Evolutionary conservation across 2,113 vertebrate species (phyloP).

Genomic region (Protobothrops flavoviridis): DNA sequence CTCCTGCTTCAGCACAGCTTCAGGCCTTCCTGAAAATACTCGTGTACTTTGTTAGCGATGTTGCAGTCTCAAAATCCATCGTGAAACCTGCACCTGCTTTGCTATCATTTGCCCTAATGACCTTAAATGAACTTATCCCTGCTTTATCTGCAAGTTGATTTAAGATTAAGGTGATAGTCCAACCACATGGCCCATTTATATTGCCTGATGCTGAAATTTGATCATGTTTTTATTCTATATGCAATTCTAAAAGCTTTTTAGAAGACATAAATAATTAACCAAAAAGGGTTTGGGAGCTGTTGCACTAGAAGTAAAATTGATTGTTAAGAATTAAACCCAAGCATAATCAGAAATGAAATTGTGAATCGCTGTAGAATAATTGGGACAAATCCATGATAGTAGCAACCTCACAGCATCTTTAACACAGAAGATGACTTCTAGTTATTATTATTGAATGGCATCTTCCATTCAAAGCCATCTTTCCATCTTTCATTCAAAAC

Average conservation of each 20-base stretch:
- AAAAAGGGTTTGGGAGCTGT: slow-evolving; percentile 61
- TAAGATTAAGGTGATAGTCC: slow-evolving; percentile 47
- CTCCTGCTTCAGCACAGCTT: not conserved
- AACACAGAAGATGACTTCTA: not conserved
- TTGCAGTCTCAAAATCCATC: not conserved
- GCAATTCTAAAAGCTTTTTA: slow-evolving; percentile 73
- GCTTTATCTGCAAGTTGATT: slow-evolving; percentile 40
- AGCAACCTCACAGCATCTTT: not conserved
- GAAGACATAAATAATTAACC: slow-evolving; percentile 69
- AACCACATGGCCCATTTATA: slow-evolving; percentile 57
- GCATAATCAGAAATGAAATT: slow-evolving; percentile 42
- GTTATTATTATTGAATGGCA: not conserved
- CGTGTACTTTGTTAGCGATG: not conserved
- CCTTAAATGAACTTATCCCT: slow-evolving; percentile 8
- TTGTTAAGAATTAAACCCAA: slow-evolving; percentile 48
- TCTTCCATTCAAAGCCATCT: too few relatives aligned
- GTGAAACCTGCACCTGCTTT: not conserved
- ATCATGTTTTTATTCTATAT: slow-evolving; percentile 72
- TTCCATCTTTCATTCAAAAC: not conserved
- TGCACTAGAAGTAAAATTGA: slow-evolving; percentile 55
- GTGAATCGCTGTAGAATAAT: slow-evolving; percentile 32
- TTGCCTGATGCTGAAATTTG: slow-evolving; percentile 69
- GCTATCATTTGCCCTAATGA: not conserved
- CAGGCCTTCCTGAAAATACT: not conserved
- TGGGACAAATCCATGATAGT: not conserved